Percentiles rank a stretch among this genome's conserved stretches.
Evolutionary conservation across 2,888 invertebrate species (phyloP).

Genomic region (Leucoptera coffeella): DNA sequence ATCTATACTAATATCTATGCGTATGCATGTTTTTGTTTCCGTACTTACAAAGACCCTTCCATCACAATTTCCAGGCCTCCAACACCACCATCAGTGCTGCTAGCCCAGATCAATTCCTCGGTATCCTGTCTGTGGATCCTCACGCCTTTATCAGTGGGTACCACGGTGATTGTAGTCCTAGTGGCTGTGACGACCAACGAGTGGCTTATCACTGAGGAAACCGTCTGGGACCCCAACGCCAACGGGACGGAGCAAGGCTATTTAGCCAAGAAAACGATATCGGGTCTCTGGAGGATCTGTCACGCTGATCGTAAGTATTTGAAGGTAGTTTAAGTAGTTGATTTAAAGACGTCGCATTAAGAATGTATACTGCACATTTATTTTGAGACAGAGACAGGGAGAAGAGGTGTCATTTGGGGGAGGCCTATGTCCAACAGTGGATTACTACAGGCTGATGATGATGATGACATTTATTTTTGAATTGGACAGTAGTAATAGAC

Average conservation of each 20-base stretch:
- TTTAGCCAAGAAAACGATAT: slow-evolving; percentile 67
- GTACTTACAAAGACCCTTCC: too few relatives aligned
- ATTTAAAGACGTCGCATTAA: too few relatives aligned
- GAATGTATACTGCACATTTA: too few relatives aligned
- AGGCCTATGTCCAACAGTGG: too few relatives aligned
- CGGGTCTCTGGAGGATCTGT: slow-evolving; percentile 78
- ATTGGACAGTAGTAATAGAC: too few relatives aligned
- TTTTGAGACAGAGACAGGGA: too few relatives aligned
- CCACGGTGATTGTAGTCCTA: slow-evolving; percentile 65
- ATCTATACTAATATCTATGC: too few relatives aligned
- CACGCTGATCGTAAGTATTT: slow-evolving; percentile 68
- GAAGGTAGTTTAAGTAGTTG: not conserved
- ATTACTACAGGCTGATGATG: too few relatives aligned
- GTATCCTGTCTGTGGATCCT: slow-evolving; percentile 58
- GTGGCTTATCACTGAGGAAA: slow-evolving; percentile 85
- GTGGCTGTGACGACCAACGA: slow-evolving; percentile 73
- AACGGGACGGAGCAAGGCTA: slow-evolving; percentile 72
- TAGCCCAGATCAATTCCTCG: slow-evolving; percentile 52
- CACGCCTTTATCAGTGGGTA: slow-evolving; percentile 61
- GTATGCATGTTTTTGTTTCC: too few relatives aligned
- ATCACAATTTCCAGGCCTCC: slow-evolving; percentile 36
- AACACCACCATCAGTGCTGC: slow-evolving; percentile 36
- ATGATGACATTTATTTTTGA: too few relatives aligned
- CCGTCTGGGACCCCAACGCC: slow-evolving; percentile 68
- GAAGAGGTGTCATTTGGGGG: too few relatives aligned